Percentiles rank a stretch among this genome's conserved stretches.
These are phyloP conservation scores for Anastrepha obliqua DNA, from an alignment of 1,140 invertebrate species.

Conservation along the genomic window DNA sequence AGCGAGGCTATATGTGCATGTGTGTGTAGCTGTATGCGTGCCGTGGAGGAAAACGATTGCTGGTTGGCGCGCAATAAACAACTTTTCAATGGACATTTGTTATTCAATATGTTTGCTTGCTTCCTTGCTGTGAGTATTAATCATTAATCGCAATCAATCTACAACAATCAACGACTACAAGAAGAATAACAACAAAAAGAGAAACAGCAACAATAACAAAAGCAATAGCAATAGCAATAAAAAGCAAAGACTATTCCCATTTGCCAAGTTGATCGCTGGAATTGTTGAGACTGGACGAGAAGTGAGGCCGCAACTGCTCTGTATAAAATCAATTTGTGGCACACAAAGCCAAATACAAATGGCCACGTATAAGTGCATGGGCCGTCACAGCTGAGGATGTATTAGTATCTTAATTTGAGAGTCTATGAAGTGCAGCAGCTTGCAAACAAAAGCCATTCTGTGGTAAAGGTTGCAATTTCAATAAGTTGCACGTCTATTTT, in stretches of 20 bases:
- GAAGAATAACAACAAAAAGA: not conserved
- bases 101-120: slow-evolving; percentile 13
- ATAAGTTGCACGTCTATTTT: slow-evolving; percentile 44
- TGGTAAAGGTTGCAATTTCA: slow-evolving; percentile 38
- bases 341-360: not conserved
- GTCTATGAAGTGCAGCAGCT: not conserved
- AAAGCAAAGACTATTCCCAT: not conserved
- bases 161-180: not conserved
- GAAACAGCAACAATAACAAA: not conserved
- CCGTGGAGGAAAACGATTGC: not conserved
- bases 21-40: not conserved
- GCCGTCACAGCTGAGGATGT: too few relatives aligned
- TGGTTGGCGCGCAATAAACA: not conserved
- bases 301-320: not conserved
- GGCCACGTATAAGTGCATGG: not conserved
- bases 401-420: not conserved
- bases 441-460: slow-evolving; percentile 23
- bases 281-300: not conserved
- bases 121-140: slow-evolving; percentile 17
- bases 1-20: not conserved
- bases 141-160: slow-evolving; percentile 23
- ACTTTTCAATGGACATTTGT: slow-evolving; percentile 2
- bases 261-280: not conserved
- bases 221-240: not conserved
- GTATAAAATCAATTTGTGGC: slow-evolving; percentile 4